phyloP scores from a whole-genome alignment of 2,113 vertebrate genomes.

The Rhadina sibilatrix region DNA sequence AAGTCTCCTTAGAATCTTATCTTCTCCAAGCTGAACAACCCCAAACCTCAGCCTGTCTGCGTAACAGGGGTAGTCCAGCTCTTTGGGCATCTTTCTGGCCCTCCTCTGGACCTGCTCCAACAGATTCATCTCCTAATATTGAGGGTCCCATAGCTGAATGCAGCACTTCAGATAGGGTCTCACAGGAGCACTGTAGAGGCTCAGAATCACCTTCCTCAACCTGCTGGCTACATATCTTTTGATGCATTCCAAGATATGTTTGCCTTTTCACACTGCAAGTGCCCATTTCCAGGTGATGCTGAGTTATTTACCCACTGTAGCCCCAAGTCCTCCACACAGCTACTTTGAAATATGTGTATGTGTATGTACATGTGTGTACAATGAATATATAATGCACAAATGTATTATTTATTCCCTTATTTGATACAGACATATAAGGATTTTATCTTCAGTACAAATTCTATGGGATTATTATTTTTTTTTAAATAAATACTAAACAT shows the following conservation, averaged over 20 bases:
- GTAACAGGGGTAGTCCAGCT: background rate
- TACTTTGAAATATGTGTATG: background rate
- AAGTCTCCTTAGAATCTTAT: background rate
- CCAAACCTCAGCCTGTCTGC: background rate
- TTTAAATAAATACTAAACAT: background rate
- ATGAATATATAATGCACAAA: background rate
- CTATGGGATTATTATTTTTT: accelerated
- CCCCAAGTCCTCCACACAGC: background rate
- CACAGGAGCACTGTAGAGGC: background rate
- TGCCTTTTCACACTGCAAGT: background rate
- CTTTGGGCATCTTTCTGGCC: background rate
- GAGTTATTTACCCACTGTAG: accelerated
- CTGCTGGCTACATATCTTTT: background rate
- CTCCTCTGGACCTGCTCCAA: background rate
- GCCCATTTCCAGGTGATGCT: background rate
- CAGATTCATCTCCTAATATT: no score
- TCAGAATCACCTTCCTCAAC: no score
- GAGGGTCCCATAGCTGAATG: background rate
- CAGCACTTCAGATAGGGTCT: background rate
- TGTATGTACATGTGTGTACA: background rate
- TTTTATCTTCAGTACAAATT: background rate
- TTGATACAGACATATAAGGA: background rate
- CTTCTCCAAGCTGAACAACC: background rate
- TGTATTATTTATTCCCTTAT: background rate
- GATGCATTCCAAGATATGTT: background rate